A percentile compares a stretch with the other conserved stretches of the same genome.
Evolutionary conservation across 2,113 vertebrate species (phyloP).

Genomic region (Quiscalus mexicanus): DNA sequence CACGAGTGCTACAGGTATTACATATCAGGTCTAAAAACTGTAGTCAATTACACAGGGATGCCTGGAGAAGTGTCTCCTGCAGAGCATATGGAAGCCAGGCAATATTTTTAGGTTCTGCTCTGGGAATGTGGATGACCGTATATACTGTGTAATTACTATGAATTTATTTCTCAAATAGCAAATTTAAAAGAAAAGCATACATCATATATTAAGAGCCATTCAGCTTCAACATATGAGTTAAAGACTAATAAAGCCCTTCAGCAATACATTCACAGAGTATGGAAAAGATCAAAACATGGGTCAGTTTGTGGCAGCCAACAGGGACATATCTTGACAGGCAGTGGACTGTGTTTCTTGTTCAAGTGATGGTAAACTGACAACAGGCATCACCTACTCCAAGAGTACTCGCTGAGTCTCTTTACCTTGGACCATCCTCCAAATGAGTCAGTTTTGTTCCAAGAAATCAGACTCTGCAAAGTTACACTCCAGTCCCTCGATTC

Average conservation of each 20-base stretch:
- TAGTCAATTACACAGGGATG: not conserved
- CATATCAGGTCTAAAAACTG: not conserved
- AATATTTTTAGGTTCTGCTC: not conserved
- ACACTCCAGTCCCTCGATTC: not conserved
- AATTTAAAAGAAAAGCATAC: not conserved
- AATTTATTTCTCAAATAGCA: not conserved
- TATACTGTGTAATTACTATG: not conserved
- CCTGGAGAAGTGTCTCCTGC: not conserved
- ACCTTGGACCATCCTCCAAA: not conserved
- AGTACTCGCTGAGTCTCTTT: not conserved
- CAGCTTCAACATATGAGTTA: not conserved
- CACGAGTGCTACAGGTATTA: not conserved
- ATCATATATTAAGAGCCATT: not conserved
- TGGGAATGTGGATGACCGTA: not conserved
- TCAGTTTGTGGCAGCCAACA: not conserved
- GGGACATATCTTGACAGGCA: not conserved
- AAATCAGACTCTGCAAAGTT: not conserved
- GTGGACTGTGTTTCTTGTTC: not conserved
- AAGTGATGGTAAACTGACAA: not conserved
- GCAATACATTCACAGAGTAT: not conserved
- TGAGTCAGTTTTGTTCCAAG: not conserved
- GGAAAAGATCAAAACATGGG: not conserved
- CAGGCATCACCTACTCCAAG: not conserved
- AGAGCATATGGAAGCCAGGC: not conserved
- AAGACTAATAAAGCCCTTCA: not conserved